Evolutionary conservation across 2,888 invertebrate genomes (phyloP).

Genomic region (Gisinianus flammeolus): DNA sequence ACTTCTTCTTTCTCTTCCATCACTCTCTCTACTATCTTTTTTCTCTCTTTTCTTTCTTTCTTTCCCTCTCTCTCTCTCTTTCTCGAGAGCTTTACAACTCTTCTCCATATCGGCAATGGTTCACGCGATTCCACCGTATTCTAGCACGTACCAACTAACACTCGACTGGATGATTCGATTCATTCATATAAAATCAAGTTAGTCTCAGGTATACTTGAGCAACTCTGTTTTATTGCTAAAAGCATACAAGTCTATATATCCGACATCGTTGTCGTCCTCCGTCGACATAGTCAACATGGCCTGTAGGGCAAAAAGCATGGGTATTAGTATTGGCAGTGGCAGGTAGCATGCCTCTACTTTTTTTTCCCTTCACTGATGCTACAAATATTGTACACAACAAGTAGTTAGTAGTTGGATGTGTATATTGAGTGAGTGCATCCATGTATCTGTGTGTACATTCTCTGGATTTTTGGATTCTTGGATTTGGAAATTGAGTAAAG

Average conservation of each 20-base stretch:
- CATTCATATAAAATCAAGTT: constrained; percentile 39
- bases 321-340: too few species aligned
- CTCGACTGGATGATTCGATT: constrained; percentile 38
- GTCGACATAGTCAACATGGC: too few species aligned
- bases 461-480: not conserved
- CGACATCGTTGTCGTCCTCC: too few species aligned
- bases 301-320: too few species aligned
- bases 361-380: too few species aligned
- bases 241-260: too few species aligned
- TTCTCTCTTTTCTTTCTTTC: not conserved
- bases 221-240: not conserved
- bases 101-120: not conserved
- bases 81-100: constrained; percentile 5
- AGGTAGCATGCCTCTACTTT: too few species aligned
- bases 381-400: not conserved
- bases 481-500: constrained; percentile 13
- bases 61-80: not conserved
- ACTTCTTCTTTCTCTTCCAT: constrained; percentile 36
- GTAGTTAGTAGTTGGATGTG: not conserved
- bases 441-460: not conserved
- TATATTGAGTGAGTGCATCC: too few species aligned
- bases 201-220: constrained; percentile 6
- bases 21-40: not conserved
- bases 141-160: constrained; percentile 3
- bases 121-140: not conserved